Base-by-base conservation (phyloP, 1,140 invertebrate genomes). In the Rhopalosiphum maidis region DNA sequence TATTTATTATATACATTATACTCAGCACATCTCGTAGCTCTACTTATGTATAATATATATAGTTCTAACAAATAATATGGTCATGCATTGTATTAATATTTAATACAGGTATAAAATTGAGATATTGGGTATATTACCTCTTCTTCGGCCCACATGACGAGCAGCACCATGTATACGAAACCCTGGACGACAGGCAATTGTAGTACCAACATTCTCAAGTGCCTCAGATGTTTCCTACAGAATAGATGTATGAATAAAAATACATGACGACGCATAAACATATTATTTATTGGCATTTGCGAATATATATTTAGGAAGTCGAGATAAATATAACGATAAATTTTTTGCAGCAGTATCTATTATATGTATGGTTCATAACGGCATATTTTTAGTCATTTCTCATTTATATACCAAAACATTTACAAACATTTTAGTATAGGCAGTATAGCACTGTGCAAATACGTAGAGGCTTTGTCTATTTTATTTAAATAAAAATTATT, bases 61-160 rank as follows among this genome's bases (percentile, higher is more conserved):
- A 51, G 48, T 51, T 51, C 48, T 51, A 51, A 51, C 15, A 51
- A 51, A 51, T 51, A 18, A 51, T 21, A 51, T 51, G 18, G 6
- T 9, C 46, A 46, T 51, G 15, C 23, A 60, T 60, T 30, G 7
- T 30, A 60, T 60, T 60, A 60, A 60, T 60, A 60, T 60, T 60
- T 96, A 55, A 93, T 93, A 94, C 91, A 93, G 93, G 89, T 94
- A 94, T 43, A 43, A 18, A 51, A 51, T 51, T 51, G 48, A 1
- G 15, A 51, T 2, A 51, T 51, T 51, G 48, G 48, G 15, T 68
- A 35, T 54, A 89, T 95, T 95, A 96, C 96, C 95, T 96, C 95
- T 95, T 96, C 96, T 95, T 97, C 96, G 15, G 96, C 96, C 96
- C 96, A 96, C 94, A 97, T 95, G 4, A 96, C 94, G 25, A 94